These are phyloP conservation scores for Drosophila eugracilis DNA, from an alignment of 1,140 invertebrate genomes.

Conservation along the genomic window DNA sequence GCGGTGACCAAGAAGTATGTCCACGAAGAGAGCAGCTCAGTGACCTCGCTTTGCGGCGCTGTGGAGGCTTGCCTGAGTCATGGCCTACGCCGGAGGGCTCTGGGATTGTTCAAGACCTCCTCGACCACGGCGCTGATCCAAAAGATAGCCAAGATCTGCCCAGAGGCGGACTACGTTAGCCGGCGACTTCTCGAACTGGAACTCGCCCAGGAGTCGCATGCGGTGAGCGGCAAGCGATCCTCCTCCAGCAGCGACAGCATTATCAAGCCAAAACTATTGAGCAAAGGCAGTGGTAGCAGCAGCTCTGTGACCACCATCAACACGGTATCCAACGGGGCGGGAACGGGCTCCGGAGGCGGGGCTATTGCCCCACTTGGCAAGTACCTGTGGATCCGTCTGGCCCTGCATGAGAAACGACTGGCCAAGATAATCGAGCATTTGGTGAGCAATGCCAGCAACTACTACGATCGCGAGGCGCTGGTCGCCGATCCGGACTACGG, in stretches of 20 bases:
- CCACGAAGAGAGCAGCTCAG: constrained; percentile 95
- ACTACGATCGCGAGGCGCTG: constrained; percentile 95
- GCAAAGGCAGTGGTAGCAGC: constrained; percentile 87
- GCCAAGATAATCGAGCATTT: constrained; percentile 95
- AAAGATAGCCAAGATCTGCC: constrained; percentile 92
- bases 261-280: constrained; percentile 87
- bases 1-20: constrained; percentile 96
- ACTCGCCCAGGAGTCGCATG: constrained; percentile 89
- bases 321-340: constrained; percentile 52
- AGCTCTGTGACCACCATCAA: constrained; percentile 85
- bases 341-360: constrained; percentile 52
- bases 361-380: constrained; percentile 68
- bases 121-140: constrained; percentile 95
- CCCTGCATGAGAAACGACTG: constrained; percentile 94
- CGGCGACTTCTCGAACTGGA: constrained; percentile 90
- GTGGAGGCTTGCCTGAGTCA: constrained; percentile 96
- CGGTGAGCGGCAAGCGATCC: constrained; percentile 89
- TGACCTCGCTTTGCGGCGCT: constrained; percentile 93
- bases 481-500: constrained; percentile 96
- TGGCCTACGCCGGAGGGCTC: constrained; percentile 91
- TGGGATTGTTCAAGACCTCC: constrained; percentile 93
- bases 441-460: constrained; percentile 91
- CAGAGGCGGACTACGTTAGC: constrained; percentile 90
- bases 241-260: constrained; percentile 91
- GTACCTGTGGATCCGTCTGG: constrained; percentile 95